These are phyloP conservation scores for Arnoldichthys spilopterus DNA, from an alignment of 2,797 vertebrate species.

Conservation along the genomic window DNA sequence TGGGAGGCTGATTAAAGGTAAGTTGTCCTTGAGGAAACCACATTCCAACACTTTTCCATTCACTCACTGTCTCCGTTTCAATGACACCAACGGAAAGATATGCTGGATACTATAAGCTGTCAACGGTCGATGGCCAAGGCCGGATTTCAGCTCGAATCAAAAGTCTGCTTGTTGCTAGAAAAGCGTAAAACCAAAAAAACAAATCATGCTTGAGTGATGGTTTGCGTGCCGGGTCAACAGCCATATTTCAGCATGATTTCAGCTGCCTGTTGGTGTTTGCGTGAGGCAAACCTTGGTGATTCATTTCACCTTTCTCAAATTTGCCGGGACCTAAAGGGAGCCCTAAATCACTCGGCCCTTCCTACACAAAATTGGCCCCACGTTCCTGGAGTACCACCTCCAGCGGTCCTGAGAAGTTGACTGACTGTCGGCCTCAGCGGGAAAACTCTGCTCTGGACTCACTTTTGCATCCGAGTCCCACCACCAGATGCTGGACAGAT, in stretches of 20 bases:
- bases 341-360: slow-evolving; percentile 15
- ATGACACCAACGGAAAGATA: slow-evolving; percentile 11
- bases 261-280: slow-evolving; percentile 59
- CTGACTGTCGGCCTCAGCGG: not conserved
- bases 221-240: slow-evolving; percentile 51
- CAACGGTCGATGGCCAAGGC: slow-evolving; percentile 47
- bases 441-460: not conserved
- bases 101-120: slow-evolving; percentile 22
- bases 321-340: slow-evolving; percentile 11
- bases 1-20: slow-evolving; percentile 27
- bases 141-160: slow-evolving; percentile 38
- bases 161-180: slow-evolving; percentile 61
- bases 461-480: slow-evolving; percentile 11
- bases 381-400: not conserved
- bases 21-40: not conserved
- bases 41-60: not conserved
- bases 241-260: slow-evolving; percentile 63
- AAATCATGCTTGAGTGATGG: slow-evolving; percentile 62
- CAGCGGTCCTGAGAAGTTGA: not conserved
- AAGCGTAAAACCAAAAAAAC: slow-evolving; percentile 68
- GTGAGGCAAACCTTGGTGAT: slow-evolving; percentile 56
- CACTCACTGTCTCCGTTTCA: not conserved
- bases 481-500: slow-evolving; percentile 21
- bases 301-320: slow-evolving; percentile 41
- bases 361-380: not conserved